Base-by-base conservation (phyloP, 2,888 invertebrate species). In the Drosophila atripex region DNA sequence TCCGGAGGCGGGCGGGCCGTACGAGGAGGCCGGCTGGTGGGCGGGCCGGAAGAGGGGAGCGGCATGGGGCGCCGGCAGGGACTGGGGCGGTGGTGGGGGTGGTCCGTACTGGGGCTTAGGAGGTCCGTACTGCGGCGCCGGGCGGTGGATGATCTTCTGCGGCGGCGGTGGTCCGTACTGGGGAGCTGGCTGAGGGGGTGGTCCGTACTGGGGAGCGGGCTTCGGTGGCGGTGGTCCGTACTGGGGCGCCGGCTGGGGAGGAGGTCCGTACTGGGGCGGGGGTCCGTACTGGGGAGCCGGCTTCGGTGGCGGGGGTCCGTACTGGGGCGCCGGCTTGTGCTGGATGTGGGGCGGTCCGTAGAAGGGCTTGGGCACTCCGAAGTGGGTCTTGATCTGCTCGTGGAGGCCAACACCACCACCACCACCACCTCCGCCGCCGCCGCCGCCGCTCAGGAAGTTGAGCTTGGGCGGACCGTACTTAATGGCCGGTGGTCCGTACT, bases 391-490 rank as follows among this genome's bases (percentile, higher is more conserved):
- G 3, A 91, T 89, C 77, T 91, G 91, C n/a, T 91, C 91, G 30
- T 89, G 85, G 7, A 91, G 76, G 1, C 71, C 73, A 5, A n/a
- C n/a, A n/a, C n/a, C n/a, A 18, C 18, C 18, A 18, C 18, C 18
- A 18, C 65, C 52, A 2, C 76, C 75, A 1, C 68, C 71, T 0
- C 63, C 63, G 0, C 71, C 93, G 90, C 58, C 93, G 0, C 69
- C 69, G 0, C 73, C 93, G 90, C 60, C 93, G 90, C 6, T 92
- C 91, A 28, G 66, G 52, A 93, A 92, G 43, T 92, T 89, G 0
- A 92, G 86, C 76, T 92, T 92, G 0, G 93, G 93, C 1, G 92
- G 91, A 0, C 93, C 93, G 77, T 93, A 93, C 60, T 91, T 91
- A 0, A 89, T n/a, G 0, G 89, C 80, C 0, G 91, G 91, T 1